Evolutionary conservation across 2,113 vertebrate species (phyloP).

Genomic region (Lichenostomus cassidix): DNA sequence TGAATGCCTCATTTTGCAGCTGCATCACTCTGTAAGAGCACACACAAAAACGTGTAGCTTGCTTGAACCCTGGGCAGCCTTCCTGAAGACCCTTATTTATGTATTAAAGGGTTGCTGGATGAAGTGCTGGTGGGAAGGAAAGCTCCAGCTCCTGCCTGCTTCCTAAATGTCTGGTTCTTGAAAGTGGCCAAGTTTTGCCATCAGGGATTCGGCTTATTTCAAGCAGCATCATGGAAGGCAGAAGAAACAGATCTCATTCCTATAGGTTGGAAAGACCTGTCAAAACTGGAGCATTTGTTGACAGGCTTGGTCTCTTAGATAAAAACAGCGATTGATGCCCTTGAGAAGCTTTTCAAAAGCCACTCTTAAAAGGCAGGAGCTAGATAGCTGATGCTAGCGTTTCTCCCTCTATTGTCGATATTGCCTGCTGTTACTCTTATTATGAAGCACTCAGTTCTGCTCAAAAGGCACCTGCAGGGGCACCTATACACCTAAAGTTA

Average conservation of each 20-base stretch:
- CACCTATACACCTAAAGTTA: background rate
- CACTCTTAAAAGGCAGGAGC: background rate
- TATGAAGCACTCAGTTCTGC: background rate
- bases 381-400: background rate
- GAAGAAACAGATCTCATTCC: background rate
- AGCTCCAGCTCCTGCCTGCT: background rate
- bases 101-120: background rate
- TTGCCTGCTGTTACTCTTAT: background rate
- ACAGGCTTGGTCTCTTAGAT: background rate
- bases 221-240: background rate
- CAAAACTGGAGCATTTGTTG: background rate
- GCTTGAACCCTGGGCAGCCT: background rate
- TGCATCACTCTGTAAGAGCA: background rate
- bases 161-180: background rate
- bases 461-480: background rate
- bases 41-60: background rate
- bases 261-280: background rate
- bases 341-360: background rate
- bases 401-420: background rate
- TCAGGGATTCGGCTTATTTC: background rate
- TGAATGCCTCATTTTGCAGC: background rate
- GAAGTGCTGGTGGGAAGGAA: background rate
- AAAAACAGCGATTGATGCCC: background rate
- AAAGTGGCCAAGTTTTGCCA: background rate
- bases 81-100: background rate